These are phyloP conservation scores for Bovichtus variegatus DNA, from an alignment of 2,797 vertebrate species.

Conservation along the genomic window DNA sequence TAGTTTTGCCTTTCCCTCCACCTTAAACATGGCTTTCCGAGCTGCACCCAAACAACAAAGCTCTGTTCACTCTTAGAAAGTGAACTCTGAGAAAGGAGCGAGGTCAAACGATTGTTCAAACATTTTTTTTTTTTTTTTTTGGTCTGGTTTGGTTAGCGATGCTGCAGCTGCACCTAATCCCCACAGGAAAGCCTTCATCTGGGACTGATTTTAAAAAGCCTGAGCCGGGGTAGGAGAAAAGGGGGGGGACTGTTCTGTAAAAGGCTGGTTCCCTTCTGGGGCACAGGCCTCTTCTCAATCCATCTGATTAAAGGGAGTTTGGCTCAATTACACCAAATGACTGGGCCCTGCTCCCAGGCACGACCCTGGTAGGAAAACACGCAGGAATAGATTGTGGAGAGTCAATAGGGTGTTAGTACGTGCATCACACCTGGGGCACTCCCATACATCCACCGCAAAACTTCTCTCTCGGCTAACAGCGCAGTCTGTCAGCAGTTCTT, in stretches of 20 bases:
- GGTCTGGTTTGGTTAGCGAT: conserved; percentile 64
- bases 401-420: conserved; percentile 32
- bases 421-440: conserved; percentile 61
- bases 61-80: conserved; percentile 33
- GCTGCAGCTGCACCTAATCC: conserved; percentile 83
- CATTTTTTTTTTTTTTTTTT: conserved; percentile 43
- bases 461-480: conserved; percentile 30
- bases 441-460: conserved; percentile 35
- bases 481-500: conserved; percentile 54
- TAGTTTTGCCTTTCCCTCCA: conserved; percentile 33
- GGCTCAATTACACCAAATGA: conserved; percentile 81
- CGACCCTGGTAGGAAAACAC: conserved; percentile 65
- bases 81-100: conserved; percentile 50
- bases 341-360: conserved; percentile 56
- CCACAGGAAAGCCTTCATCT: conserved; percentile 83
- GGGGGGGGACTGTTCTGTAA: conserved; percentile 67
- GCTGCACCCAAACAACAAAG: conserved; percentile 38
- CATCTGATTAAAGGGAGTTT: conserved; percentile 84
- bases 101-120: conserved; percentile 70
- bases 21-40: conserved; percentile 23
- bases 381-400: conserved; percentile 46
- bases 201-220: conserved; percentile 80
- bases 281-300: conserved; percentile 69
- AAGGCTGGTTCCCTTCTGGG: conserved; percentile 66
- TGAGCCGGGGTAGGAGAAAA: conserved; percentile 50